A percentile compares a stretch with the other conserved stretches of the same genome.
Evolutionary conservation across 2,888 invertebrate species (phyloP).

Genomic region (Actias luna): DNA sequence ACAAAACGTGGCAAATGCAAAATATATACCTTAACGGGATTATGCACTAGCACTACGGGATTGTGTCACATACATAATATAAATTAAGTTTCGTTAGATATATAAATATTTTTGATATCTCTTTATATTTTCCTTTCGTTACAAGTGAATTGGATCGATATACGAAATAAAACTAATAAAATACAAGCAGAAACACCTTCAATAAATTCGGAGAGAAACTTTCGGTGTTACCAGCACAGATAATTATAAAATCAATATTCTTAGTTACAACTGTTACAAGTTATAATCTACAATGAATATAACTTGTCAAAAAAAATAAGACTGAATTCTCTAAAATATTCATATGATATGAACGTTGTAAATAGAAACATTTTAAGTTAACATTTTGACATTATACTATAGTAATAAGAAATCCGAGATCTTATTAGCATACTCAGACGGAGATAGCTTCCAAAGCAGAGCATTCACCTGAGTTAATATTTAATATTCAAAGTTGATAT

Average conservation of each 20-base stretch:
- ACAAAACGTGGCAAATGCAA: slow-evolving; percentile 61
- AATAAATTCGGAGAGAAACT: slow-evolving; percentile 21
- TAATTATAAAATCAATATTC: not conserved
- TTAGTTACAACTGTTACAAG: too few relatives aligned
- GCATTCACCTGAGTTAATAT: too few relatives aligned
- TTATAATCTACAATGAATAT: too few relatives aligned
- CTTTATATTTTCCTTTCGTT: not conserved
- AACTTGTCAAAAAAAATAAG: too few relatives aligned
- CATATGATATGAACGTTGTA: too few relatives aligned
- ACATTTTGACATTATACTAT: too few relatives aligned
- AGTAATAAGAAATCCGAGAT: too few relatives aligned
- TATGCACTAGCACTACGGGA: slow-evolving; percentile 5
- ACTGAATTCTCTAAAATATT: too few relatives aligned
- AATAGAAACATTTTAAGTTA: too few relatives aligned
- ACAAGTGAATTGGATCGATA: not conserved
- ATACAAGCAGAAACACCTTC: slow-evolving; percentile 12
- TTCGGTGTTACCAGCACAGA: slow-evolving; percentile 1
- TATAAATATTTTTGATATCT: not conserved
- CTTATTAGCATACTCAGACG: too few relatives aligned
- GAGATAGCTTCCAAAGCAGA: too few relatives aligned
- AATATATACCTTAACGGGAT: slow-evolving; percentile 47
- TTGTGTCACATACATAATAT: not conserved
- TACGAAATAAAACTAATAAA: slow-evolving; percentile 25
- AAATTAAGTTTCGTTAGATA: not conserved
- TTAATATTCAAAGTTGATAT: too few relatives aligned